Percentiles rank a stretch among this genome's conserved stretches.
Conservation (phyloP, 2,113 vertebrate species). For the Motacilla alba region DNA sequence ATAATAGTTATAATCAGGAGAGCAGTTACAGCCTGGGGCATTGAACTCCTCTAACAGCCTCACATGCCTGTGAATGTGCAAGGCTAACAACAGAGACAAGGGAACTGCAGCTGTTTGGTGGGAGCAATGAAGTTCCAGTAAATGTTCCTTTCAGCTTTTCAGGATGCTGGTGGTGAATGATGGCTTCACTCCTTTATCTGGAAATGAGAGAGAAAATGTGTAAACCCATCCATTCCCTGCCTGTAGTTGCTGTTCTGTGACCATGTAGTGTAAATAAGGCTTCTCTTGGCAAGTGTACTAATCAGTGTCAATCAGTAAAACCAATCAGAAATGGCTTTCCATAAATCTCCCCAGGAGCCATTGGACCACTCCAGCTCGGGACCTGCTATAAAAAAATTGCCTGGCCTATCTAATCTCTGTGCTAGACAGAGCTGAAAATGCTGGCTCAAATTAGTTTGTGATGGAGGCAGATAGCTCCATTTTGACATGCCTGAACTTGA, state of each 20-base stretch:
- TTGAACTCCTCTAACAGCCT: neutral
- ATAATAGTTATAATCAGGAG: neutral
- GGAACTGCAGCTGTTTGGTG: neutral
- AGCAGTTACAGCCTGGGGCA: neutral
- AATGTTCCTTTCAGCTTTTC: neutral
- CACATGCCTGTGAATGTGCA: accelerated
- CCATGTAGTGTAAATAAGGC: neutral
- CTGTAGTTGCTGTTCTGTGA: conserved; percentile 22
- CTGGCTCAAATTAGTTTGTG: conserved; percentile 55
- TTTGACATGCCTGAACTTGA: conserved; percentile 40
- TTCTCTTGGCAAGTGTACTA: neutral
- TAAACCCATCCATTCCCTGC: neutral
- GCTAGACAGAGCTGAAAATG: conserved; percentile 59
- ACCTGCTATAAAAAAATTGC: conserved; percentile 34
- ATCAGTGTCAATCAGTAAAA: conserved; percentile 32
- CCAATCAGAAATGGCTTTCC: conserved; percentile 47
- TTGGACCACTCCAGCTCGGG: neutral
- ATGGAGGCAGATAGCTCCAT: conserved; percentile 58
- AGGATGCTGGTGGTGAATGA: neutral
- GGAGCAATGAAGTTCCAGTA: neutral
- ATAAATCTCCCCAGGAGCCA: conserved; percentile 38
- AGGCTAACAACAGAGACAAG: neutral
- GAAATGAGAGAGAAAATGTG: neutral
- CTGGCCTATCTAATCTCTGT: conserved; percentile 56
- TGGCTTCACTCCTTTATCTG: neutral